Evolutionary conservation across 2,113 vertebrate species (phyloP), one percentile per base, ranked within the genome.

Genomic region (Castor canadensis): DNA sequence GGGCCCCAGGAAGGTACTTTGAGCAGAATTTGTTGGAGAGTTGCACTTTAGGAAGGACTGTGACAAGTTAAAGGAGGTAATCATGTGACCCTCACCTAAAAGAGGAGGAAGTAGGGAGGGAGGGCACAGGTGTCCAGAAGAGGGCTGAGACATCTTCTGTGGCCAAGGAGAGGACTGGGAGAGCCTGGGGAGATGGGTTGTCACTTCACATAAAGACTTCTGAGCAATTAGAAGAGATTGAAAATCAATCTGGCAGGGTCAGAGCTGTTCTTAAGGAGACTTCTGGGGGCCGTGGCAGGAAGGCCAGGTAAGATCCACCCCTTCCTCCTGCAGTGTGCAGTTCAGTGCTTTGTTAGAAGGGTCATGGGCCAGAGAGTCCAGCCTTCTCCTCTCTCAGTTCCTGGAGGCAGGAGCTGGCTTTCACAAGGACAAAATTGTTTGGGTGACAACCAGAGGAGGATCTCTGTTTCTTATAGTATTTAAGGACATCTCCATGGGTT

Each of bases 291-390:
- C 43, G 5, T 38, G 45, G 45, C 54, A 2, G 30, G 43, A 22
- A 5, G 79, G 45, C 5, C 1, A 5, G 17, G 22, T 20, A 38
- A n/a, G 2, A 71, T 0, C 54, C 26, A 9, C 13, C 54, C 43
- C 45, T 64, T 35, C 45, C 24, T 9, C 6, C 9, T 5, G 1
- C 3, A 32, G 8, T 38, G 35, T 0, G 2, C 56, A n/a, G 0
- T 6, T 20, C 32, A 9, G 3, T 4, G 19, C 54, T 26, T 32
- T n/a, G 49, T 69, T 26, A 9, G 0, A 3, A 13, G 12, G 69
- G 35, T 15, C 9, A 15, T 15, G 15, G 52, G 52, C 8, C 52
- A 52, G 52, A 15, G 15, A 52, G 52, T 10, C 52, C 15, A 52
- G 52, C 52, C 15, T 52, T 52, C 15, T 15, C 52, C 52, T 52